Base-by-base conservation (phyloP, 2,113 vertebrate genomes). In the Anarrhichthys ocellatus region DNA sequence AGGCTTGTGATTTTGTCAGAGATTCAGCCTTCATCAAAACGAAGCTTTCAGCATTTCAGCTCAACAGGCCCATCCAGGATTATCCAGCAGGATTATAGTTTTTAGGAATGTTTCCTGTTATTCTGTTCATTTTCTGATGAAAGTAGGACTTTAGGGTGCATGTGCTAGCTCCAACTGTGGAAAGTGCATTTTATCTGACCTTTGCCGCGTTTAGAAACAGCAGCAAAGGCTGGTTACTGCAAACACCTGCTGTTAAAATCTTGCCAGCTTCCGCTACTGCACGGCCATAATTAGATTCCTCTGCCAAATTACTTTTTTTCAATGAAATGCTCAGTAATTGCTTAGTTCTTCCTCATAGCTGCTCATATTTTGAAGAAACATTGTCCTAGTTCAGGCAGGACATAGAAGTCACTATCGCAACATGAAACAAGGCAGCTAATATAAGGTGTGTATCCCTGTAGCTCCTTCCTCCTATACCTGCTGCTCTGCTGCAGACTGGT, bases 151-250 rank as follows among this genome's bases (percentile, higher is more conserved):
- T 84, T 73, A 22, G 13, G 65, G 13, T 64, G 62, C 36, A 24
- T 71, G 66, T 29, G 8, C 11, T 22, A 29, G 36, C 64, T 81
- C 44, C 46, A 36, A 29, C 79, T 77, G 82, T 15, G 48, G 36
- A 77, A 72, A 68, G 27, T 46, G 29, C 71, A 66, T 52, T 73
- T 67, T 61, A 67, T 85, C 52, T 92, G 87, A 91, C 85, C 86
- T 74, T 79, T 62, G 63, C 36, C 2, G 24, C 72, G 84, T 80
- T 88, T 61, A 62, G 50, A 80, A 58, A 74, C 74, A 59, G 82
- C 54, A 66, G 82, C 17, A 24, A 46, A 17, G 58, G 42, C 46
- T 46, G 71, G 52, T 73, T 80, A 44, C 76, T 80, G 82, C 66
- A 80, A 81, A 85, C 56, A 11, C 76, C 78, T 0, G 27, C 86